A percentile compares a stretch with the other conserved stretches of the same genome.
Evolutionary conservation across 2,888 invertebrate genomes (phyloP).

Genomic region (Toxonevra muliebris): DNA sequence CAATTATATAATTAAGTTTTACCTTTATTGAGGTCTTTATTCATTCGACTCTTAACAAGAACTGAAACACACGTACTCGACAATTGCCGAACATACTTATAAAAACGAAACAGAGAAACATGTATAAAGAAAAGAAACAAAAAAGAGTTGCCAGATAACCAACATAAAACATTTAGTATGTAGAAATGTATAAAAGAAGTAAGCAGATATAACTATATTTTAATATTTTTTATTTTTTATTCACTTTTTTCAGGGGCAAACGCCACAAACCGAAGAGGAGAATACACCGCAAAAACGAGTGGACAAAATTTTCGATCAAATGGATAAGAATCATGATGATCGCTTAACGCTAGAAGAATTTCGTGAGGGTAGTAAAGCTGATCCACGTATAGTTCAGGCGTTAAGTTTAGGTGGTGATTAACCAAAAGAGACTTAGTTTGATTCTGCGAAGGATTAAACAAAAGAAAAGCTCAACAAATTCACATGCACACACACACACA

Average conservation of each 20-base stretch:
- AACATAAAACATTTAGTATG: too few species aligned
- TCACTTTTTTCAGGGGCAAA: slow-evolving; percentile 75
- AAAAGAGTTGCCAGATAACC: too few species aligned
- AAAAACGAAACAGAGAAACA: too few species aligned
- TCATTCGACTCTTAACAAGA: too few species aligned
- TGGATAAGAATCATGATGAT: slow-evolving; percentile 98
- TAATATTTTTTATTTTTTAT: not conserved
- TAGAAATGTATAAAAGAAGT: not conserved
- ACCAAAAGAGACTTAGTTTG: slow-evolving; percentile 54
- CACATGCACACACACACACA: not conserved
- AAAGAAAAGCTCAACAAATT: too few species aligned
- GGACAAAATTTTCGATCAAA: slow-evolving; percentile 97
- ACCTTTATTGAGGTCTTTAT: too few species aligned
- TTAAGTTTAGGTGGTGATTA: slow-evolving; percentile 82
- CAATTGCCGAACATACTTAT: too few species aligned
- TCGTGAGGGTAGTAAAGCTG: slow-evolving; percentile 96
- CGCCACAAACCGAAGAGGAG: slow-evolving; percentile 85
- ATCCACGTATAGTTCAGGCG: slow-evolving; percentile 96
- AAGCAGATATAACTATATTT: too few species aligned
- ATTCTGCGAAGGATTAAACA: slow-evolving; percentile 43
- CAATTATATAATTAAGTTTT: too few species aligned
- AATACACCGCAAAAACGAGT: slow-evolving; percentile 93
- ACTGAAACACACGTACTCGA: too few species aligned
- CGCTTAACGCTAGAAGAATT: slow-evolving; percentile 94
- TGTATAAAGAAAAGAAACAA: too few species aligned